Conservation (phyloP, 2,113 vertebrate genomes). For the Labrus mixtus region DNA sequence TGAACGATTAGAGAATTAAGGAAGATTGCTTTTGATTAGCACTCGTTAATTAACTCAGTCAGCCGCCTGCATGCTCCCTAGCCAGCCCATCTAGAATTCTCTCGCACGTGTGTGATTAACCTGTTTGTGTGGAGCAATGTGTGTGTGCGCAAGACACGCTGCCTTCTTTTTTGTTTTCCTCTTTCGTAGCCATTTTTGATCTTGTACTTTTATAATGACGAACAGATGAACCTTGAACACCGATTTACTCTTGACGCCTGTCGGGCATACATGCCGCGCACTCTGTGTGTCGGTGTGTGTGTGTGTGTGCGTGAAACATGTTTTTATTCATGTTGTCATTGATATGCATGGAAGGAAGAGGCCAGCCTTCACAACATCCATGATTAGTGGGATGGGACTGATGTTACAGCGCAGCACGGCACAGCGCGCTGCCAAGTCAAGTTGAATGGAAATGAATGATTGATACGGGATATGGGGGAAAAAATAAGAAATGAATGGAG, state of each 20-base stretch:
- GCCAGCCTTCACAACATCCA: slow-evolving; percentile 3
- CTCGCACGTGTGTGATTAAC: slow-evolving; percentile 52
- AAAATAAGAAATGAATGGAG: slow-evolving; percentile 15
- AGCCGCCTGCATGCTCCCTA: slow-evolving; percentile 45
- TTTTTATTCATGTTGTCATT: slow-evolving; percentile 30
- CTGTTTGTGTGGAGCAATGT: slow-evolving; percentile 6
- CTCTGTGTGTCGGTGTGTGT: not conserved
- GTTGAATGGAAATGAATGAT: slow-evolving; percentile 47
- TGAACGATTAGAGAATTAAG: slow-evolving; percentile 70
- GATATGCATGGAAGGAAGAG: slow-evolving; percentile 27
- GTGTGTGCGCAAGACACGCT: slow-evolving; percentile 2
- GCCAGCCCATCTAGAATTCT: slow-evolving; percentile 48
- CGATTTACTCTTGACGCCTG: not conserved
- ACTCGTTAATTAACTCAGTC: slow-evolving; percentile 71
- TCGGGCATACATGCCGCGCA: not conserved
- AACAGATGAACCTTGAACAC: slow-evolving; percentile 31
- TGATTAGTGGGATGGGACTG: slow-evolving; percentile 25
- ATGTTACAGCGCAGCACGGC: not conserved
- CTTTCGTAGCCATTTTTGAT: not conserved
- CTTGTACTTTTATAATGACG: slow-evolving; percentile 46
- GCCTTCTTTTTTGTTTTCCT: not conserved
- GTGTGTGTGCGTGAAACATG: not conserved
- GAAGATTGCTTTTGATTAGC: slow-evolving; percentile 77
- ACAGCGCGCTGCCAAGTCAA: not conserved
- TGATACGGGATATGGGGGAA: slow-evolving; percentile 18